Base-by-base conservation (phyloP, 2,113 vertebrate species). In the Sinocyclocheilus maitianheensis region DNA sequence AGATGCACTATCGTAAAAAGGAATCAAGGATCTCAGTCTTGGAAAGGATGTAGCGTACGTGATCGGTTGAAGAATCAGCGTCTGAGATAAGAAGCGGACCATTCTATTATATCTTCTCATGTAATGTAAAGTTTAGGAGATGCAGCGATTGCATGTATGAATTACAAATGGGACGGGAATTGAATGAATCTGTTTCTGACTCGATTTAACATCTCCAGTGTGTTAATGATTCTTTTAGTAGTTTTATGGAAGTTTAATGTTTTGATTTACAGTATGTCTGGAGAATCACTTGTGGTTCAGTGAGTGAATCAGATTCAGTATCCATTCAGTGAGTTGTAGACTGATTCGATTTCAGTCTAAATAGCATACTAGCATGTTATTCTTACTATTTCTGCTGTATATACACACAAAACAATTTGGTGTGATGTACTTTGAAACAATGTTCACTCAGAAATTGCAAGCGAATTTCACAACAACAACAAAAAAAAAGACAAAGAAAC, bases 1-100 rank as follows among this genome's bases (percentile, higher is more conserved):
- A 91, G 90, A 90, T 90, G 86, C 89, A 85, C 87, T 86, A 72
- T 90, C 79, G 87, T 75, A 88, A 93, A 91, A 91, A 91, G 89
- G 86, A 88, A 88, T 55, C 85, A 85, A 87, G 89, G 82, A 83
- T 88, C 84, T 90, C 34, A 20, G 65, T 90, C 87, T 90, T 55
- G 75, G 77, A 86, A 67, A 84, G 81, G 90, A 89, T 81, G 82
- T 82, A 1, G 60, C 26, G 6, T 79, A 91, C 87, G 85, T 90
- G 92, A 92, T 91, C 89, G 81, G 87, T 75, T 84, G 72, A 80
- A 86, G 62, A 80, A 88, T 89, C 43, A 18, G 55, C 20, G 26
- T 62, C 14, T 74, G 22, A 89, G 14, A 79, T 78, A 55, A 72
- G 20, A 46, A 51, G 30, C 5, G 5, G 0, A 20, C 43, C 43